Conservation (phyloP, 2,113 vertebrate species). For the Platysteira castanea region DNA sequence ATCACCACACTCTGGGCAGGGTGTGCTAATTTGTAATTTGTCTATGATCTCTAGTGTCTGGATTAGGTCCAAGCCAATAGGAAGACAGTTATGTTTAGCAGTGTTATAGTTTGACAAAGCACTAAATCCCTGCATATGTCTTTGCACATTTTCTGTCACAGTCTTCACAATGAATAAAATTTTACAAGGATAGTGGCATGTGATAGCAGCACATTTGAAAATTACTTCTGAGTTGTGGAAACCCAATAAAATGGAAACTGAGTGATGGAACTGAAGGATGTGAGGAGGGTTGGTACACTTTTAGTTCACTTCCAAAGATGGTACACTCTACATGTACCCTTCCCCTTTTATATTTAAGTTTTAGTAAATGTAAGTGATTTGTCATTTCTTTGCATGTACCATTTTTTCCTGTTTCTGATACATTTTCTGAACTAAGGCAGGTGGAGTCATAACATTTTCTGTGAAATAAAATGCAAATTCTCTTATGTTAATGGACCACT, state of each 20-base stretch:
- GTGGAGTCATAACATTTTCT: conserved; percentile 57
- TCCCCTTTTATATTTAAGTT: background rate
- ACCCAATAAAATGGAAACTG: background rate
- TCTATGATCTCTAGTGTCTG: conserved; percentile 10
- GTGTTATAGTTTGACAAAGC: background rate
- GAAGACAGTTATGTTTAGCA: background rate
- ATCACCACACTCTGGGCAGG: conserved; percentile 17
- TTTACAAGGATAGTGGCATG: conserved; percentile 6
- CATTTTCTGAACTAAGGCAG: conserved; percentile 44
- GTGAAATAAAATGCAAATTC: conserved; percentile 70
- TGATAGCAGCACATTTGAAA: conserved; percentile 23
- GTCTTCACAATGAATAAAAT: conserved; percentile 46
- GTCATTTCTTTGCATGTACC: background rate
- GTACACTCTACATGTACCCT: background rate
- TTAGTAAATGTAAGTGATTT: background rate
- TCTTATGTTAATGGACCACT: conserved; percentile 60
- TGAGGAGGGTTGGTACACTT: background rate
- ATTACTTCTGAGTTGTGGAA: conserved; percentile 22
- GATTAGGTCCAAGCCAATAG: conserved; percentile 3
- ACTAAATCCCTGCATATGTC: background rate
- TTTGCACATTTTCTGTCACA: conserved; percentile 45
- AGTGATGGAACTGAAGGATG: background rate
- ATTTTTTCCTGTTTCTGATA: background rate
- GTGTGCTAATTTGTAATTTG: background rate
- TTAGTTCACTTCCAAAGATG: background rate